These are phyloP conservation scores for Petrolisthes manimaculis DNA, from an alignment of 2,888 invertebrate genomes.

Conservation along the genomic window DNA sequence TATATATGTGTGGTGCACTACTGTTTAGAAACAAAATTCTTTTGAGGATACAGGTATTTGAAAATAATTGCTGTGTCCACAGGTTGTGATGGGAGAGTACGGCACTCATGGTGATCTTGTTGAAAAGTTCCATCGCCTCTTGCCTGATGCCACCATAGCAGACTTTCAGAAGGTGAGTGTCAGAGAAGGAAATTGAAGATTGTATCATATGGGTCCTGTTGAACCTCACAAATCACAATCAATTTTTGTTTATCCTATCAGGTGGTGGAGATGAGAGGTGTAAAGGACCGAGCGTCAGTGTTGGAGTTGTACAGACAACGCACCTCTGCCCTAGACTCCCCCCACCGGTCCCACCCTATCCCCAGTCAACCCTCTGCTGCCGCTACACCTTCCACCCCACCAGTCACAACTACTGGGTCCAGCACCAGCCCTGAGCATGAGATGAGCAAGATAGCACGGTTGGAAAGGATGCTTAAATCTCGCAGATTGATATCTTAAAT, in stretches of 20 bases:
- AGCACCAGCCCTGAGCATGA: slow-evolving; percentile 59
- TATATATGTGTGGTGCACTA: neutral
- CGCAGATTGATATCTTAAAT: slow-evolving; percentile 55
- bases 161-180: slow-evolving; percentile 89
- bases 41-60: neutral
- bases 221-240: neutral
- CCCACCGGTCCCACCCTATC: slow-evolving; percentile 14
- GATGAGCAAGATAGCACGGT: slow-evolving; percentile 62
- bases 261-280: slow-evolving; percentile 64
- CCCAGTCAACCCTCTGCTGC: neutral
- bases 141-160: slow-evolving; percentile 88
- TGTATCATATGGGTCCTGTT: neutral
- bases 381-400: neutral
- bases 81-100: slow-evolving; percentile 66
- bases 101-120: slow-evolving; percentile 80
- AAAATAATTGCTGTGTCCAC: neutral
- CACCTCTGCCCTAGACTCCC: slow-evolving; percentile 33
- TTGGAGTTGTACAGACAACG: slow-evolving; percentile 61
- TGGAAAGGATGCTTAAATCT: slow-evolving; percentile 64
- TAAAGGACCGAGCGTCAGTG: slow-evolving; percentile 59
- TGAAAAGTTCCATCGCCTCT: slow-evolving; percentile 87
- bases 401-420: neutral
- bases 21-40: neutral
- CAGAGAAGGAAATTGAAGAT: neutral
- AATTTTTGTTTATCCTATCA: slow-evolving; percentile 6